phyloP scores from a whole-genome alignment of 2,888 invertebrate species.

The Sarcophaga subvicina region DNA sequence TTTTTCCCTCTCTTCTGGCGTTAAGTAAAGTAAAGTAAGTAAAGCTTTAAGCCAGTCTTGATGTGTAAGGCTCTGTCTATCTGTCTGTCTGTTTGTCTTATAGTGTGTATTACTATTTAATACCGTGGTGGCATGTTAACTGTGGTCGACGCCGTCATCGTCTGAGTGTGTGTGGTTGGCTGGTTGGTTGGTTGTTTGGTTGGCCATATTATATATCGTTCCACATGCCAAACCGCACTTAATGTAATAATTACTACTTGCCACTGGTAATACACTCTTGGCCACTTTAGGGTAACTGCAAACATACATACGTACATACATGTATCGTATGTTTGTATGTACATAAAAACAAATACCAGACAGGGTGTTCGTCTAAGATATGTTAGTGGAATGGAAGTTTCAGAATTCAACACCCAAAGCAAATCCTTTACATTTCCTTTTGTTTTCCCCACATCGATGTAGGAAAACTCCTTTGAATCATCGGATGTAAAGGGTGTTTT shows the following conservation, averaged over 20 bases:
- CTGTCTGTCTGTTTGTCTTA: background rate
- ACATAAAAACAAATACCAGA: too few species aligned
- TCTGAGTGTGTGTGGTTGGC: conserved; percentile 34
- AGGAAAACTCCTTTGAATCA: too few species aligned
- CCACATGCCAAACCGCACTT: conserved; percentile 76
- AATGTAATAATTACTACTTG: conserved; percentile 81
- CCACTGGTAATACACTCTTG: conserved; percentile 79
- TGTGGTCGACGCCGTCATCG: conserved; percentile 41
- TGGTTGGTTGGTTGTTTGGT: conserved; percentile 39
- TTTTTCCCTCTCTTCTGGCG: conserved; percentile 1
- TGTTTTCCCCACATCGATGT: too few species aligned
- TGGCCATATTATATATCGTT: conserved; percentile 62
- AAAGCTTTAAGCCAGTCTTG: background rate
- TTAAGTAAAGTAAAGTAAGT: background rate
- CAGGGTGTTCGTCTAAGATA: conserved; percentile 14
- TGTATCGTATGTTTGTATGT: too few species aligned
- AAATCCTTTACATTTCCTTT: too few species aligned
- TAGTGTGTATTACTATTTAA: conserved; percentile 70
- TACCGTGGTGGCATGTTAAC: conserved; percentile 63
- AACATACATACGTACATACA: too few species aligned
- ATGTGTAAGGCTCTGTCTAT: conserved; percentile 40
- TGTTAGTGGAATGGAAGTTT: background rate
- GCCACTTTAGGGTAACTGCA: conserved; percentile 55
- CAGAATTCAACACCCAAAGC: background rate
- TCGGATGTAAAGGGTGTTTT: too few species aligned